Evolutionary conservation across 1,140 invertebrate genomes (phyloP).

Genomic region (Hirudo medicinalis): DNA sequence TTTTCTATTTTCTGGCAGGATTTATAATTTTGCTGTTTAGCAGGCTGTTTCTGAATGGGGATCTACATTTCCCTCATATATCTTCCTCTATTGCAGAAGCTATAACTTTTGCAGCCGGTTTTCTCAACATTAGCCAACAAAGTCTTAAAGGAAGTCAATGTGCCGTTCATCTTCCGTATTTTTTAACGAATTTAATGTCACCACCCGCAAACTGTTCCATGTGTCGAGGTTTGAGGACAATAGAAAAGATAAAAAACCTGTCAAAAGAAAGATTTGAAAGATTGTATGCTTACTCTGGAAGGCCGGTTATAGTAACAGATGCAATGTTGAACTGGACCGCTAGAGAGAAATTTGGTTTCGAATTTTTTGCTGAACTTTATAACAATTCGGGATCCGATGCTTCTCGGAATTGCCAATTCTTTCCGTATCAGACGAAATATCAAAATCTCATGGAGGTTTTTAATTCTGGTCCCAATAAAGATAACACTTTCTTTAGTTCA

Average conservation of each 20-base stretch:
- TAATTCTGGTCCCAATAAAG: constrained; percentile 48
- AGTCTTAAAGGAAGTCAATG: too few relatives aligned
- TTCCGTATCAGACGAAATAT: constrained; percentile 75
- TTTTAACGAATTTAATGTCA: constrained; percentile 42
- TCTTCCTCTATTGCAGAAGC: too few relatives aligned
- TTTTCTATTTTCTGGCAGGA: too few relatives aligned
- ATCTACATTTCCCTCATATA: too few relatives aligned
- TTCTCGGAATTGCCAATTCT: constrained; percentile 60
- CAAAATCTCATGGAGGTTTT: constrained; percentile 59
- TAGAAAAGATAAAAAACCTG: constrained; percentile 50
- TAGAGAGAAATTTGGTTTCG: constrained; percentile 53
- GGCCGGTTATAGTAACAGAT: constrained; percentile 66
- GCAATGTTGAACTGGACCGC: constrained; percentile 63
- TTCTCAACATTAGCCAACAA: too few relatives aligned
- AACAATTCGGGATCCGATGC: constrained; percentile 17
- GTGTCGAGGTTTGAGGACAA: constrained; percentile 50
- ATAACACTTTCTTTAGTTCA: constrained; percentile 48
- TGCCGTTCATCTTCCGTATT: too few relatives aligned
- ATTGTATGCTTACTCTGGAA: constrained; percentile 55
- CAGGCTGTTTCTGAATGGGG: too few relatives aligned
- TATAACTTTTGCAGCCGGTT: too few relatives aligned
- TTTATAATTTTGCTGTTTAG: too few relatives aligned
- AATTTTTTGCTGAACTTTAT: constrained; percentile 54
- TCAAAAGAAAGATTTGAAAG: constrained; percentile 53
- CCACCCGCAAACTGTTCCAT: constrained; percentile 61